These are phyloP conservation scores for Spea hammondii DNA, from an alignment of 2,797 vertebrate species.

Conservation along the genomic window DNA sequence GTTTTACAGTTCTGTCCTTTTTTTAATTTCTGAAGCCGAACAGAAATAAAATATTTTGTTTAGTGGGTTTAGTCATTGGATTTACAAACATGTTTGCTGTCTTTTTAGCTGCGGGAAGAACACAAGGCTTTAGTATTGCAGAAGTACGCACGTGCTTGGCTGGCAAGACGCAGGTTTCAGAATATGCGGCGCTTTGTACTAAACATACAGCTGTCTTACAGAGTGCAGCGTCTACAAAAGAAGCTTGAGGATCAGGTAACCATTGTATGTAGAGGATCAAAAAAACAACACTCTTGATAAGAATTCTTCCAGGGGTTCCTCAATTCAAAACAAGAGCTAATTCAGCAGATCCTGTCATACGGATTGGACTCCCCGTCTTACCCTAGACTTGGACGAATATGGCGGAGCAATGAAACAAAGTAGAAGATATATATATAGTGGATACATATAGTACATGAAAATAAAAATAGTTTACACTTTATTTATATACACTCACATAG, in stretches of 20 bases:
- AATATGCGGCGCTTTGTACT: slow-evolving; percentile 87
- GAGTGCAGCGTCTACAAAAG: slow-evolving; percentile 89
- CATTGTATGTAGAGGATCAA: neutral
- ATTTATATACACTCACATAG: too few species aligned
- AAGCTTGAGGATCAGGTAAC: slow-evolving; percentile 90
- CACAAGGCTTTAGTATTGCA: slow-evolving; percentile 90
- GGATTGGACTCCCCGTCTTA: too few species aligned
- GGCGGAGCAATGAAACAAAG: too few species aligned
- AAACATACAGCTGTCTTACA: slow-evolving; percentile 91
- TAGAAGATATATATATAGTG: too few species aligned
- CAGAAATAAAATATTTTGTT: neutral
- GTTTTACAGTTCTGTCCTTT: neutral
- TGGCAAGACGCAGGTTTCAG: slow-evolving; percentile 89
- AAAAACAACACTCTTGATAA: too few species aligned
- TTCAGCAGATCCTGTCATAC: too few species aligned
- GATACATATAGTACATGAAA: too few species aligned
- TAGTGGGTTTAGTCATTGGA: neutral
- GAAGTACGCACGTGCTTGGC: slow-evolving; percentile 91
- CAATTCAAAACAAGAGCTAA: too few species aligned
- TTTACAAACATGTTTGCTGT: slow-evolving; percentile 11
- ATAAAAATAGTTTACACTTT: too few species aligned
- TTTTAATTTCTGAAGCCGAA: neutral
- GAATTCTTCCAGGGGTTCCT: too few species aligned
- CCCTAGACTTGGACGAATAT: too few species aligned
- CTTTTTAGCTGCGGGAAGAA: slow-evolving; percentile 81